Base-by-base conservation (phyloP, 2,888 invertebrate species). In the Agriopis aurantiaria region DNA sequence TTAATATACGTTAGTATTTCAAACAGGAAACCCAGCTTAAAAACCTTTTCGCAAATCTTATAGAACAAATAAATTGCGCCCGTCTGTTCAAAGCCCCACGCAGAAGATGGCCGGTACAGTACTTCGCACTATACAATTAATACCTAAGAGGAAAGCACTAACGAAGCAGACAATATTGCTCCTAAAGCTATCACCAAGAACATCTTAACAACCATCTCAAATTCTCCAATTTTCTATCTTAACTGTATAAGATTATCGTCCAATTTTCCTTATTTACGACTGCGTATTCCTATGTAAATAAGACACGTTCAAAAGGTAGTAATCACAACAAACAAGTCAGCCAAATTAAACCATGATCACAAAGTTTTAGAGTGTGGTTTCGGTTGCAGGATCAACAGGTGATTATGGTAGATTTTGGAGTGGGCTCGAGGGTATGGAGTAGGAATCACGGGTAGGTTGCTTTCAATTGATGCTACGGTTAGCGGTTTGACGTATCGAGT, bases 391-490 rank as follows among this genome's bases (percentile, higher is more conserved):
- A 14, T 66, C 74, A 68, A 70, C 72, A 82, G 80, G 79, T 78
- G 76, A 80, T 84, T 82, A 82, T 68, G 75, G 53, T 68, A 70
- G 72, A 71, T 59, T 69, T 71, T 67, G 62, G 14, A 68, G 58
- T 64, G 73, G 45, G 46, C 45, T 62, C 33, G 53, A 52, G 76
- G 75, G 79, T 83, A 77, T 78, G 64, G 73, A 75, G 78, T 75
- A 85, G 87, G 86, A 88, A 88, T 86, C 88, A 89, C 85, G 86
- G 87, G 73, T 82, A 85, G 87, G 85, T 87, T 84, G 86, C 78
- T 89, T 90, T 88, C 87, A 90, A 89, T 89, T 89, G 88, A 86
- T 88, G 85, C 85, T 83, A 80, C 83, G 86, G 87, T 88, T 87
- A 82, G 87, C 77, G 87, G 87, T 85, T 83, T 80, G 83, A 80